Conservation (phyloP, 2,797 vertebrate genomes). For the Sebastiscus albofasciatus region DNA sequence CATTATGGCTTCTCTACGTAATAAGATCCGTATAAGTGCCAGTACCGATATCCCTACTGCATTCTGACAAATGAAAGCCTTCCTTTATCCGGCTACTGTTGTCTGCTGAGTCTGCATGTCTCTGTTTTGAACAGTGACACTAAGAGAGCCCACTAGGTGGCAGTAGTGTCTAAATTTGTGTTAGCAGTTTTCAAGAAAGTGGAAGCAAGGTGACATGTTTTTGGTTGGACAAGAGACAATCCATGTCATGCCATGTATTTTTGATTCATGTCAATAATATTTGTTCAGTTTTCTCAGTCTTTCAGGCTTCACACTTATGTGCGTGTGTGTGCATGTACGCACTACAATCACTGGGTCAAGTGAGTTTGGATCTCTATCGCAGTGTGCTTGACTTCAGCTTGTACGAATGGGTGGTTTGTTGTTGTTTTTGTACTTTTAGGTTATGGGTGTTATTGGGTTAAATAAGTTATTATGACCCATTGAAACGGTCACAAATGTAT, state of each 20-base stretch:
- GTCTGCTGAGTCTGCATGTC: neutral
- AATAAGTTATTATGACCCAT: neutral
- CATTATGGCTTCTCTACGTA: neutral
- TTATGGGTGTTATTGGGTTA: neutral
- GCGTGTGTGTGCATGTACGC: no score
- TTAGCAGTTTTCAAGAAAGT: neutral
- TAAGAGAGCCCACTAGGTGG: neutral
- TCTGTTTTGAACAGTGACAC: neutral
- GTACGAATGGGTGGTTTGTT: neutral
- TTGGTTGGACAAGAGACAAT: neutral
- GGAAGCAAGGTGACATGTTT: neutral
- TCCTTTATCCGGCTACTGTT: neutral
- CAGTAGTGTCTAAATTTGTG: neutral
- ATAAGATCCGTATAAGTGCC: neutral
- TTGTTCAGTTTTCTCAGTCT: neutral
- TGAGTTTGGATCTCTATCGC: neutral
- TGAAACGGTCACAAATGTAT: neutral
- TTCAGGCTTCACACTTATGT: neutral
- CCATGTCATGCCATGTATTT: neutral
- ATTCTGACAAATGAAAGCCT: neutral
- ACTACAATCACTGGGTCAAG: neutral
- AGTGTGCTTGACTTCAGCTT: neutral
- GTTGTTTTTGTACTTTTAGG: neutral
- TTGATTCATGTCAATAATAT: neutral
- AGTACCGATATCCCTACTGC: no score